phyloP scores from a whole-genome alignment of 2,113 vertebrate species.

The Muntiacus muntjak region DNA sequence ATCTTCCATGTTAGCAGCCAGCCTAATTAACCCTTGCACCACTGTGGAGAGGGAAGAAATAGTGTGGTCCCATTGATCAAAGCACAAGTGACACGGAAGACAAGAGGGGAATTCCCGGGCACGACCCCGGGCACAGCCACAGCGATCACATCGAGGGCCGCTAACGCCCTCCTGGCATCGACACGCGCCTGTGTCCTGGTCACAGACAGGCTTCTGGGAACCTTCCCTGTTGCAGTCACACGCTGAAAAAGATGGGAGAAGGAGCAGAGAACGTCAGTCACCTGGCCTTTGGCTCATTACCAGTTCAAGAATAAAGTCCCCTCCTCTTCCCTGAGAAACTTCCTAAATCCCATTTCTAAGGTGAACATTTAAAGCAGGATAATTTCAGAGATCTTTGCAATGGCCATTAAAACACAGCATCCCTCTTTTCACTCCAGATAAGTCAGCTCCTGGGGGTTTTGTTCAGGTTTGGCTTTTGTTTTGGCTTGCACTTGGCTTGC shows the following conservation, averaged over 20 bases:
- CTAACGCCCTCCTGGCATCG: slow-evolving; percentile 80
- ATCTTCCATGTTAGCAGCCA: slow-evolving; percentile 70
- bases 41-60: slow-evolving; percentile 77
- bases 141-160: slow-evolving; percentile 84
- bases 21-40: slow-evolving; percentile 77
- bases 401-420: not conserved
- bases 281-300: not conserved
- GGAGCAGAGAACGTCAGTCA: not conserved
- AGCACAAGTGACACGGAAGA: slow-evolving; percentile 84
- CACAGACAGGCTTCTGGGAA: slow-evolving; percentile 81
- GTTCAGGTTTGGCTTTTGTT: not conserved
- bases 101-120: slow-evolving; percentile 85
- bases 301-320: not conserved
- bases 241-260: slow-evolving; percentile 72
- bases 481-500: not conserved
- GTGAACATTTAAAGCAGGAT: not conserved
- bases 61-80: slow-evolving; percentile 78
- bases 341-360: not conserved
- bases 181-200: slow-evolving; percentile 84
- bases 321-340: not conserved
- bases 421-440: not conserved
- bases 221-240: slow-evolving; percentile 87
- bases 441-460: not conserved
- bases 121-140: slow-evolving; percentile 77
- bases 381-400: not conserved